Evolutionary conservation across 2,888 invertebrate species (phyloP).

Genomic region (Augiades crinisus): DNA sequence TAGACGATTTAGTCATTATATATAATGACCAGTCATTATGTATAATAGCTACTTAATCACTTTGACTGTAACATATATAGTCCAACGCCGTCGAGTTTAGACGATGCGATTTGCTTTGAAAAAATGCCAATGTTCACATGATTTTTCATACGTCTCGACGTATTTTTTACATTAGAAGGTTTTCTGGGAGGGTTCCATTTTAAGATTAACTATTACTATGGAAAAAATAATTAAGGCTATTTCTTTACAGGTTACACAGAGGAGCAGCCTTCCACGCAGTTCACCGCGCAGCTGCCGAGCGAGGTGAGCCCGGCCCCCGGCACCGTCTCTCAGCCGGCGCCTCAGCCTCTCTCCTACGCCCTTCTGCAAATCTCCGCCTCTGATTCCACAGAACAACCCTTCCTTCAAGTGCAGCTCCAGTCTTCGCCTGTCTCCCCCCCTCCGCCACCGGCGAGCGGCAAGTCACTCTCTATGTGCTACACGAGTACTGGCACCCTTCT

Average conservation of each 20-base stretch:
- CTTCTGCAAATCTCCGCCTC: conserved; percentile 74
- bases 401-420: conserved; percentile 72
- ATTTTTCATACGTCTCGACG: no score
- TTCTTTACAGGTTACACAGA: conserved; percentile 87
- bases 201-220: no score
- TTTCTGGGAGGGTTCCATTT: no score
- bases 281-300: conserved; percentile 87
- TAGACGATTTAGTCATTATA: no score
- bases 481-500: conserved; percentile 92
- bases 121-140: no score
- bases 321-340: conserved; percentile 59
- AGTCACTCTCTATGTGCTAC: conserved; percentile 91
- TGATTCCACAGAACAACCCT: conserved; percentile 62
- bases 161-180: no score
- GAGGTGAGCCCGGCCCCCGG: conserved; percentile 84
- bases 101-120: no score
- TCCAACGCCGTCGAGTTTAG: no score
- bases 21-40: no score
- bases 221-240: conserved; percentile 9
- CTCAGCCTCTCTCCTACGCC: conserved; percentile 72
- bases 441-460: conserved; percentile 82
- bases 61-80: no score
- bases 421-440: conserved; percentile 75
- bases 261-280: conserved; percentile 88
- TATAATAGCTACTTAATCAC: no score